A percentile compares a stretch with the other conserved stretches of the same genome.
phyloP scores from a whole-genome alignment of 1,140 invertebrate species.

The Aphelinus atriplicis region DNA sequence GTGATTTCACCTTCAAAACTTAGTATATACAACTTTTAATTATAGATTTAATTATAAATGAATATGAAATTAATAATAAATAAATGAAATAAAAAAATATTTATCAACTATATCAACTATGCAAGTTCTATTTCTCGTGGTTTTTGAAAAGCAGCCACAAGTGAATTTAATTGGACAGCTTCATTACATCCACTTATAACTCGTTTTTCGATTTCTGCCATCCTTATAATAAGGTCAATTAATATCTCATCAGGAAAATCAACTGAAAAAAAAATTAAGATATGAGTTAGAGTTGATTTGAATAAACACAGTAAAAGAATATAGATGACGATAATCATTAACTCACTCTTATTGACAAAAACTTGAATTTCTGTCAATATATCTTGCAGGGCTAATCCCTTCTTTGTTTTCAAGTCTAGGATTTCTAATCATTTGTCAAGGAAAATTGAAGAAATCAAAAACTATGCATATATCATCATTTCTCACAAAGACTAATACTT shows the following conservation, averaged over 20 bases:
- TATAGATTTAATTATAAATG: no score
- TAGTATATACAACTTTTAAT: no score
- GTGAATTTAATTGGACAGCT: constrained; percentile 83
- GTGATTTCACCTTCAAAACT: no score
- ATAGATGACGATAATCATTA: background rate
- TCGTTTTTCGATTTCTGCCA: constrained; percentile 85
- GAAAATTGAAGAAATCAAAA: background rate
- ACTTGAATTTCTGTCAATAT: constrained; percentile 89
- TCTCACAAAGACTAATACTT: no score
- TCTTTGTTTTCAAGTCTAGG: constrained; percentile 82
- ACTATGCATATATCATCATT: no score
- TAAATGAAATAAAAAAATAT: no score
- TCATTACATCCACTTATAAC: constrained; percentile 82
- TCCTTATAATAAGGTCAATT: constrained; percentile 79
- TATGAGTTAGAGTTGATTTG: no score
- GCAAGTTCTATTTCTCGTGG: constrained; percentile 68
- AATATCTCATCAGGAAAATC: constrained; percentile 81
- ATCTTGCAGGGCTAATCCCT: constrained; percentile 90
- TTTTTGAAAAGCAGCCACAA: constrained; percentile 82
- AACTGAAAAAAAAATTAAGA: constrained; percentile 68
- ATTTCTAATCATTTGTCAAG: constrained; percentile 72
- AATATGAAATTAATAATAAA: no score
- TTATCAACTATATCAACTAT: no score
- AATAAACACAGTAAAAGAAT: background rate
- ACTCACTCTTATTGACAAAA: constrained; percentile 86